Evolutionary conservation across 2,888 invertebrate genomes (phyloP).

Genomic region (Cetonia aurata): DNA sequence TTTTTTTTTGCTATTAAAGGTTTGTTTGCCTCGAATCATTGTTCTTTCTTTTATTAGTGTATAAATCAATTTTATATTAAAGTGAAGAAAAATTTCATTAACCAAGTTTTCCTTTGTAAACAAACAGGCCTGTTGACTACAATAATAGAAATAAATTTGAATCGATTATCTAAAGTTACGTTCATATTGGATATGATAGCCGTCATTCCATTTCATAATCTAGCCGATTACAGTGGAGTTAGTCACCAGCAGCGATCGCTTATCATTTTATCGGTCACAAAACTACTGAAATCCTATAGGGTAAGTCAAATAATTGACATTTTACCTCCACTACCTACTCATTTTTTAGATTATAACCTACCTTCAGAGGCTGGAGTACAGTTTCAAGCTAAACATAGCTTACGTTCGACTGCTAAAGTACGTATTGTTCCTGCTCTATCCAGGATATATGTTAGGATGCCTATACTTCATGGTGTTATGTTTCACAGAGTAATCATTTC

Average conservation of each 20-base stretch:
- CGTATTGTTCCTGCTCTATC: slow-evolving; percentile 47
- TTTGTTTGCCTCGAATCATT: too few relatives aligned
- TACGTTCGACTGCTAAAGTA: slow-evolving; percentile 51
- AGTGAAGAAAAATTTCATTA: neutral
- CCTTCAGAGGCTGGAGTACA: slow-evolving; percentile 49
- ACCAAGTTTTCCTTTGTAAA: neutral
- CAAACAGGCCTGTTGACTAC: slow-evolving; percentile 38
- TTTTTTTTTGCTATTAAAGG: too few relatives aligned
- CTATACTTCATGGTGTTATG: slow-evolving; percentile 49
- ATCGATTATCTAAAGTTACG: slow-evolving; percentile 46
- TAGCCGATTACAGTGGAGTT: slow-evolving; percentile 35
- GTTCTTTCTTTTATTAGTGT: too few relatives aligned
- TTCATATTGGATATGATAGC: slow-evolving; percentile 50
- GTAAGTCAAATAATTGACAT: slow-evolving; percentile 22
- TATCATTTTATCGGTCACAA: slow-evolving; percentile 38
- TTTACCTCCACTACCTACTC: neutral
- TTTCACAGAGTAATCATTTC: slow-evolving; percentile 23
- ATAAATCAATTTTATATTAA: too few relatives aligned
- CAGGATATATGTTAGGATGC: slow-evolving; percentile 50
- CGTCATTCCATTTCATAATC: slow-evolving; percentile 47
- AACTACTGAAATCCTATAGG: slow-evolving; percentile 47
- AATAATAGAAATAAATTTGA: slow-evolving; percentile 38
- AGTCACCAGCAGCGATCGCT: slow-evolving; percentile 31
- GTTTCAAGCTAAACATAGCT: slow-evolving; percentile 50
- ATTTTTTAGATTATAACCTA: slow-evolving; percentile 50